phyloP scores from a whole-genome alignment of 2,888 invertebrate species.

The Dendrolimus pini region DNA sequence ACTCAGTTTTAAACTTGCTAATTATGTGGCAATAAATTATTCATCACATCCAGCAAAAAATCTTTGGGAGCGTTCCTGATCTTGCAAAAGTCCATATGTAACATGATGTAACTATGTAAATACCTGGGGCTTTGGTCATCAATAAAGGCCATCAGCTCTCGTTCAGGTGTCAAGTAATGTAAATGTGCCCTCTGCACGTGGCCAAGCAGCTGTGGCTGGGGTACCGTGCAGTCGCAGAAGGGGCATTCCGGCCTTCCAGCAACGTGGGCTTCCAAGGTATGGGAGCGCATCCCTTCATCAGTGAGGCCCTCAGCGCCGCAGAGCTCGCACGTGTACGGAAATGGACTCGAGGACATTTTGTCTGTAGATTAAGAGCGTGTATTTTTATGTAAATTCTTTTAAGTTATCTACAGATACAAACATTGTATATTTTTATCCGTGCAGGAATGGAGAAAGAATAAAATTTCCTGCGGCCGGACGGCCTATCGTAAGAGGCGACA shows the following conservation, averaged over 20 bases:
- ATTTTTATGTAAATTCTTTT: background rate
- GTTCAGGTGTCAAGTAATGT: slow-evolving; percentile 87
- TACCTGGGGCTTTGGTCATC: slow-evolving; percentile 82
- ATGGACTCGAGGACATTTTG: slow-evolving; percentile 62
- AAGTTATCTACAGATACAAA: too few relatives aligned
- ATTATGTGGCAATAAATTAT: too few relatives aligned
- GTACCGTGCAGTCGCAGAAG: slow-evolving; percentile 86
- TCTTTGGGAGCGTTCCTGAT: too few relatives aligned
- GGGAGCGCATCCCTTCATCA: slow-evolving; percentile 86
- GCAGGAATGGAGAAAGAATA: too few relatives aligned
- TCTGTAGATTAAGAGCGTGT: slow-evolving; percentile 10
- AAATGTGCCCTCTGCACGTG: slow-evolving; percentile 92
- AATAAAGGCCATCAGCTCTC: slow-evolving; percentile 85
- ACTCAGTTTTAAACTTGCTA: too few relatives aligned
- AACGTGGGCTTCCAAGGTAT: slow-evolving; percentile 86
- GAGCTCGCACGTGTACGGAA: slow-evolving; percentile 84
- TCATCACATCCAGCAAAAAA: too few relatives aligned
- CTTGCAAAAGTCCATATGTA: too few relatives aligned
- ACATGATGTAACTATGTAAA: slow-evolving; percentile 7
- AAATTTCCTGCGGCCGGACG: too few relatives aligned
- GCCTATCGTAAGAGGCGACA: too few relatives aligned
- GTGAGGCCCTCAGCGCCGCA: slow-evolving; percentile 89
- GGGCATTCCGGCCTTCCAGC: slow-evolving; percentile 88
- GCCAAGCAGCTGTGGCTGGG: slow-evolving; percentile 83
- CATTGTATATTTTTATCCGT: too few relatives aligned